Conservation (phyloP, 2,888 invertebrate genomes). For the Oxytorus armatus region DNA sequence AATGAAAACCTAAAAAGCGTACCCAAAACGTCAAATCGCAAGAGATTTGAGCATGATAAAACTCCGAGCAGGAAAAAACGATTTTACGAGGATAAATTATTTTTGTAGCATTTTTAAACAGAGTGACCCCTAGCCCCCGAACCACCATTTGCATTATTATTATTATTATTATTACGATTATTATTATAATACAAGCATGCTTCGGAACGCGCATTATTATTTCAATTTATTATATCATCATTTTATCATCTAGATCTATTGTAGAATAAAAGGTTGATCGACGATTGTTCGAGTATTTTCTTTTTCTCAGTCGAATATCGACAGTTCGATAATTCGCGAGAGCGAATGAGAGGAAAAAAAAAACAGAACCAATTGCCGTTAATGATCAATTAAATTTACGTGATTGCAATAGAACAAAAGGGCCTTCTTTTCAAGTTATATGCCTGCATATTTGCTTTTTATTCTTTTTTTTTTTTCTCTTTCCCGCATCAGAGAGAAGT, state of each 20-base stretch:
- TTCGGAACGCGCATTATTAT: constrained; percentile 68
- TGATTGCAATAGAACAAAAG: constrained; percentile 26
- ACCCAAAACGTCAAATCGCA: constrained; percentile 61
- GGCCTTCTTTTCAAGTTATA: constrained; percentile 28
- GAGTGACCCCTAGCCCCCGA: constrained; percentile 54
- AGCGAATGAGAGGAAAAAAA: constrained; percentile 19
- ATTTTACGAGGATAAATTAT: constrained; percentile 74
- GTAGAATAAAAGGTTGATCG: constrained; percentile 63
- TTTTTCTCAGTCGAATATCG: constrained; percentile 13
- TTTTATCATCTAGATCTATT: constrained; percentile 63
- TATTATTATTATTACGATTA: constrained; percentile 39
- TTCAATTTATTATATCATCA: constrained; percentile 68
- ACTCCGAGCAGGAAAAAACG: constrained; percentile 40
- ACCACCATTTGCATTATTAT: constrained; percentile 24
- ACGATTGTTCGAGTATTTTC: constrained; percentile 37
- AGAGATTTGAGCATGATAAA: constrained; percentile 57
- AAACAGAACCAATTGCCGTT: constrained; percentile 14
- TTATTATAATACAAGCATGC: constrained; percentile 68
- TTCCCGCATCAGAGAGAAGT: not conserved
- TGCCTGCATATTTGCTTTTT: constrained; percentile 49
- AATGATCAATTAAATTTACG: constrained; percentile 40
- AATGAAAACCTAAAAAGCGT: constrained; percentile 46
- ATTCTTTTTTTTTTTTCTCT: constrained; percentile 28
- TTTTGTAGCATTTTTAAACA: constrained; percentile 75
- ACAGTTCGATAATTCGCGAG: constrained; percentile 25